Percentiles rank a stretch among this genome's conserved stretches.
phyloP scores from a whole-genome alignment of 2,797 vertebrate species.

The Rhadinocentrus ornatus region DNA sequence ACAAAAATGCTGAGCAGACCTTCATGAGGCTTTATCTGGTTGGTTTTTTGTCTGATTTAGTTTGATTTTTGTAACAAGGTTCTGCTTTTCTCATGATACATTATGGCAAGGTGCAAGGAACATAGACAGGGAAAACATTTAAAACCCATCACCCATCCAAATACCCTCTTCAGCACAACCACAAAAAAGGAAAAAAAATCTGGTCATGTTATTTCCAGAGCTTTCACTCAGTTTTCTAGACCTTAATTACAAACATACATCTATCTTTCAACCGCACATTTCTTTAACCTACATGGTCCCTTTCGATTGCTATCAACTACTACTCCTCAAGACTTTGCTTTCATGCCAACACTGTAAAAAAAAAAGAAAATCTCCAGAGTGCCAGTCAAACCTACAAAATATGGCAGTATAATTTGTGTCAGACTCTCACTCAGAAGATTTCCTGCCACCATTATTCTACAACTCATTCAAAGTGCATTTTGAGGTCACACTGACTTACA shows the following conservation, averaged over 20 bases:
- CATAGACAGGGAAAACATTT: slow-evolving; percentile 71
- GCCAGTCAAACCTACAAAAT: slow-evolving; percentile 47
- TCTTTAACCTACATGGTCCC: slow-evolving; percentile 78
- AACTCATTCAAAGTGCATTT: slow-evolving; percentile 39
- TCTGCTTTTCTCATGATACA: slow-evolving; percentile 60
- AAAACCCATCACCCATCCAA: slow-evolving; percentile 75
- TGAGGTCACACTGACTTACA: slow-evolving; percentile 29
- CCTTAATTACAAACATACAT: slow-evolving; percentile 74
- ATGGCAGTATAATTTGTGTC: slow-evolving; percentile 37
- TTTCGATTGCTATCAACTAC: slow-evolving; percentile 69
- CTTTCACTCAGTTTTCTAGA: slow-evolving; percentile 69
- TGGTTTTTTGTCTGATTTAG: slow-evolving; percentile 54
- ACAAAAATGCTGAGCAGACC: slow-evolving; percentile 75
- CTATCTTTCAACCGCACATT: slow-evolving; percentile 66
- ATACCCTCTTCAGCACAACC: slow-evolving; percentile 76
- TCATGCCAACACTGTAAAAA: slow-evolving; percentile 49
- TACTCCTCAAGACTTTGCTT: slow-evolving; percentile 49
- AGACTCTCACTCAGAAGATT: slow-evolving; percentile 30
- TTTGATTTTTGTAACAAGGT: slow-evolving; percentile 49
- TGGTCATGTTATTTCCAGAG: slow-evolving; percentile 78
- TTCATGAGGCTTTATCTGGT: slow-evolving; percentile 60
- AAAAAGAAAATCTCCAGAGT: slow-evolving; percentile 34
- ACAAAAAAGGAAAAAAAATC: slow-evolving; percentile 55
- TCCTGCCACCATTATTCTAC: slow-evolving; percentile 28
- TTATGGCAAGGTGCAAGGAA: slow-evolving; percentile 76